phyloP scores from a whole-genome alignment of 2,113 vertebrate species.

The Chauna torquata region DNA sequence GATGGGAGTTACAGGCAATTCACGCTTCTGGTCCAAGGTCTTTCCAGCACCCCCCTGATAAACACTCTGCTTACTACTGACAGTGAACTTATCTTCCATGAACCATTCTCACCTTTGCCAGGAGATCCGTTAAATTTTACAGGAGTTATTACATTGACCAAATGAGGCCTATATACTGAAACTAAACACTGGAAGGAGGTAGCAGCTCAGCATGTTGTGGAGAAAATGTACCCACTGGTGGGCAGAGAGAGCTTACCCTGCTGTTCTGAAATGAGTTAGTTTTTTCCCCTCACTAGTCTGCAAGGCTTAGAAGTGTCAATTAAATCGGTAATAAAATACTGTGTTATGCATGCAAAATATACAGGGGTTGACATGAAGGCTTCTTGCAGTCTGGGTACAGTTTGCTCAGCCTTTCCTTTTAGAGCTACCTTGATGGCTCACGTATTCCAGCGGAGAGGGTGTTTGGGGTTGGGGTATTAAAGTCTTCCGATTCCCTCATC shows the following conservation, averaged over 20 bases:
- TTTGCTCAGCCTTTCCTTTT: neutral
- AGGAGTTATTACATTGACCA: neutral
- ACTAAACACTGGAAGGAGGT: neutral
- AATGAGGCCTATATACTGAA: neutral
- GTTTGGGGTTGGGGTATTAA: neutral
- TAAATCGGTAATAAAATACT: neutral
- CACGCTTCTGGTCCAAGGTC: neutral
- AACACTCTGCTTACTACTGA: neutral
- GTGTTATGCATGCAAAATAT: neutral
- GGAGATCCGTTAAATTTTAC: neutral
- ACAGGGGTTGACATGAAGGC: neutral
- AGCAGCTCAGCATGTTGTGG: neutral
- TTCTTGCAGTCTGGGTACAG: neutral
- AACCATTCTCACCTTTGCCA: neutral
- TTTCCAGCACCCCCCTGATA: neutral
- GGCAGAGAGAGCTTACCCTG: neutral
- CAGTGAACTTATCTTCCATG: neutral
- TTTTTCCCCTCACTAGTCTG: neutral
- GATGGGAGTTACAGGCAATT: neutral
- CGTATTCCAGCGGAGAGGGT: neutral
- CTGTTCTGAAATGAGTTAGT: neutral
- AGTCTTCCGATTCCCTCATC: neutral
- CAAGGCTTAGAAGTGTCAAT: neutral
- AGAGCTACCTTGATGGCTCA: neutral
- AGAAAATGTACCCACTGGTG: neutral